Percentiles rank a stretch among this genome's conserved stretches.
Evolutionary conservation across 2,797 vertebrate species (phyloP).

Genomic region (Crypturellus tataupa): DNA sequence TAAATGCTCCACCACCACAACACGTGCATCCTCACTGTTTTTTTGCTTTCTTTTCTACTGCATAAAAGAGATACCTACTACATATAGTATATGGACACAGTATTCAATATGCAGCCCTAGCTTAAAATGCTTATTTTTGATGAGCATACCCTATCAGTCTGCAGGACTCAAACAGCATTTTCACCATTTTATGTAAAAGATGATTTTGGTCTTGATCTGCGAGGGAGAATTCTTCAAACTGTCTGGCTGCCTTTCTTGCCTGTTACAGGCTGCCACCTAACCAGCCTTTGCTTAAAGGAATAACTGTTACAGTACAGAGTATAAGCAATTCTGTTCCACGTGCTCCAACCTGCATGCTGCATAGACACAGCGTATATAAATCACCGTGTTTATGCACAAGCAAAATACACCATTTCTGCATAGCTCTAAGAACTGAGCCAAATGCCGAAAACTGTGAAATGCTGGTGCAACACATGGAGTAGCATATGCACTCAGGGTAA

Average conservation of each 20-base stretch:
- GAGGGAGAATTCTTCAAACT: background rate
- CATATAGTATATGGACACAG: background rate
- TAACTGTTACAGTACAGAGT: background rate
- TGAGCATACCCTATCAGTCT: background rate
- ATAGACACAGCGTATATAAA: background rate
- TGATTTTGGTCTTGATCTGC: background rate
- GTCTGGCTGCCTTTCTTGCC: background rate
- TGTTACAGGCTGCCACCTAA: background rate
- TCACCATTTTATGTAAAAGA: background rate
- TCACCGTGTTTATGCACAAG: background rate
- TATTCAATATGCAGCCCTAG: background rate
- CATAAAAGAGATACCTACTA: background rate
- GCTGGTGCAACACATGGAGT: conserved; percentile 42
- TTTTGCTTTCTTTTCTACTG: background rate
- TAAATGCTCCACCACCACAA: background rate
- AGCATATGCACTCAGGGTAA: conserved; percentile 21
- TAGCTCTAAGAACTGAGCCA: background rate
- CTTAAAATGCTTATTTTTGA: background rate
- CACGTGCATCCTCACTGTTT: background rate
- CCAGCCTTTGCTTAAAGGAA: conserved; percentile 18
- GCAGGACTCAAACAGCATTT: background rate
- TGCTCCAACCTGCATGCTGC: background rate
- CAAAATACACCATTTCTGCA: background rate
- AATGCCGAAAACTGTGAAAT: background rate
- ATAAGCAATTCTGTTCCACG: background rate